Percentiles rank a stretch among this genome's conserved stretches.
Evolutionary conservation across 2,888 invertebrate genomes (phyloP).

Genomic region (Zaprionus bogoriensis): DNA sequence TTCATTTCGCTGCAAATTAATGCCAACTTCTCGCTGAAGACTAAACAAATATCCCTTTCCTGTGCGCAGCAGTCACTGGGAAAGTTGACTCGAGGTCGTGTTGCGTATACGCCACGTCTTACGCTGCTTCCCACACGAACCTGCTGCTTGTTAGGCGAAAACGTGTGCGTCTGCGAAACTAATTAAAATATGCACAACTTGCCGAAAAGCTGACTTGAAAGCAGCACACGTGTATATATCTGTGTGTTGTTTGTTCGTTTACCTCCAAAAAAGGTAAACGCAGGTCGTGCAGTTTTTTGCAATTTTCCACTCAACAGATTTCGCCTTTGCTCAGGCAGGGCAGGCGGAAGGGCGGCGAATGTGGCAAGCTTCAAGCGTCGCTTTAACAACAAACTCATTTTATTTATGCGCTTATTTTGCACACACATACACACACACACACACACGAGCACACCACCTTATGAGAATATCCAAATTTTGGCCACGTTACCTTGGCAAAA

Average conservation of each 20-base stretch:
- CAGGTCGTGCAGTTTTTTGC: conserved; percentile 65
- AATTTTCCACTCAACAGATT: conserved; percentile 73
- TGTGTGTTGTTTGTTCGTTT: conserved; percentile 28
- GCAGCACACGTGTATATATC: conserved; percentile 32
- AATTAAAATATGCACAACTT: conserved; percentile 75
- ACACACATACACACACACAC: conserved; percentile 16
- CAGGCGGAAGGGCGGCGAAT: background rate
- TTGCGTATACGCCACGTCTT: conserved; percentile 48
- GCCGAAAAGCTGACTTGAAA: conserved; percentile 65
- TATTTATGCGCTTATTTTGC: conserved; percentile 59
- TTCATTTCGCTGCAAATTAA: background rate
- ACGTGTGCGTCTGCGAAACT: conserved; percentile 52
- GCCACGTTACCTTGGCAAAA: conserved; percentile 16
- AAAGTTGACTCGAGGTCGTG: background rate
- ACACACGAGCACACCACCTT: too few relatives aligned
- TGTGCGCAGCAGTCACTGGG: background rate
- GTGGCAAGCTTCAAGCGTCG: conserved; percentile 24
- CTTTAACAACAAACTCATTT: conserved; percentile 46
- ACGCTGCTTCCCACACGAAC: conserved; percentile 10
- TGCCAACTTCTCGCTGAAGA: background rate
- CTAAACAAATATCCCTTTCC: background rate
- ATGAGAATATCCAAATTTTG: conserved; percentile 6
- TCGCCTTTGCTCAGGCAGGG: conserved; percentile 9
- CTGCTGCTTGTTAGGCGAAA: conserved; percentile 9
- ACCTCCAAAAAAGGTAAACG: conserved; percentile 43